These are phyloP conservation scores for Formicarius rufipectus DNA, from an alignment of 2,113 vertebrate genomes.

Conservation along the genomic window DNA sequence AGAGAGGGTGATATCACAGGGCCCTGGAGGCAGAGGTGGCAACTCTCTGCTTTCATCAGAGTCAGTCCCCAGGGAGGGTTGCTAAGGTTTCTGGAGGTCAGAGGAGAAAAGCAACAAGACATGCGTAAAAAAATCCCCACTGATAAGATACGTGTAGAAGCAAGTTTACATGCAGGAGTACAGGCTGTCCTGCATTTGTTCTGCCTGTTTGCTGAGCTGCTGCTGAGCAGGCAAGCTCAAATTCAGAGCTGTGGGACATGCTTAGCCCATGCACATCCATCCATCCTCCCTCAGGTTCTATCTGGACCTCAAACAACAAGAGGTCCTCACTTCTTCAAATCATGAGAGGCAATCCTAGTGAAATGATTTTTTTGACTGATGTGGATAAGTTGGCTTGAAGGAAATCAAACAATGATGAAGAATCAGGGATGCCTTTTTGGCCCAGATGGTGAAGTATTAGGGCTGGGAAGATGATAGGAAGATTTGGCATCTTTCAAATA, in stretches of 20 bases:
- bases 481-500: neutral
- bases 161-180: neutral
- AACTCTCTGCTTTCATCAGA: neutral
- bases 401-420: neutral
- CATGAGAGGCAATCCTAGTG: neutral
- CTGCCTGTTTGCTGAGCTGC: neutral
- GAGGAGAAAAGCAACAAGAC: neutral
- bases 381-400: neutral
- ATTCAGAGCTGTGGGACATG: neutral
- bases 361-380: neutral
- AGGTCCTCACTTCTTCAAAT: neutral
- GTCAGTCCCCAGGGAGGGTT: neutral
- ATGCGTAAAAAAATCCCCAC: rapidly evolving
- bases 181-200: neutral
- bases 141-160: neutral
- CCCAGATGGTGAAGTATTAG: neutral
- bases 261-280: neutral
- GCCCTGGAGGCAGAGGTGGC: neutral
- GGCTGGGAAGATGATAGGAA: neutral
- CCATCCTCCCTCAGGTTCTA: neutral
- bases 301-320: neutral
- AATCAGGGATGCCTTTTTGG: neutral
- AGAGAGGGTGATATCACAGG: neutral
- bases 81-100: neutral
- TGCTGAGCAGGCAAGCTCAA: neutral